Base-by-base conservation (phyloP, 2,888 invertebrate species). In the Vannuccia rotundouncinata region DNA sequence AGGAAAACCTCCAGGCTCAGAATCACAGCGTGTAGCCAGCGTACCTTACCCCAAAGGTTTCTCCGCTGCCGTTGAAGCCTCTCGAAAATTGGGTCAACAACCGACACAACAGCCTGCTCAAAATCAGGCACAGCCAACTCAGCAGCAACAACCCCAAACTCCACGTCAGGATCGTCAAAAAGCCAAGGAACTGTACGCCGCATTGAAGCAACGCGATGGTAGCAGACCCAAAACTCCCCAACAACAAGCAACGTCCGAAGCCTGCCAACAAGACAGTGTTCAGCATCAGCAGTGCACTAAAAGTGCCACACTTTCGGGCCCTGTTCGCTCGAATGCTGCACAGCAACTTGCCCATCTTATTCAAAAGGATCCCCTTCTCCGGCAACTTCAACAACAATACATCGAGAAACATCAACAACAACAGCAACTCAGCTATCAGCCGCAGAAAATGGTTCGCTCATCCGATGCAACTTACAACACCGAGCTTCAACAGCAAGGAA, bases 131-230 rank as follows among this genome's bases (percentile, higher is more conserved):
- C 5, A 17, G 2, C 66, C 5, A 45, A 17, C 17, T 10, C 45
- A 45, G 17, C 45, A 45, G 17, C 45, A 45, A 45, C 45, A 45
- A 10, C 10, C 17, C 17, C 45, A 45, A 17, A 45, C 5, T 45
- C 17, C 66, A 76, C 28, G 79, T 13, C 80, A 80, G 22, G 80
- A 80, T 59, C 30, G 80, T 1, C 80, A 80, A 60, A 80, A 80
- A 59, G 80, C 80, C 25, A 80, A 80, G 59, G 80, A 80, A 29
- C 80, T 80, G 27, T 80, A 80, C 59, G 79, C 73, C 31, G 79
- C 79, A 13, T 29, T 79, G 1, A 79, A 79, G 74, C 79, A 79
- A 74, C 73, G 79, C 27, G 79, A 79, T 27, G 28, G 79, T 28
- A 31, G 73, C n/a, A 28, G 73, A 74, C 73, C 25, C 27, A 76